Evolutionary conservation across 2,113 vertebrate species (phyloP).

Genomic region (Patagioenas fasciata): DNA sequence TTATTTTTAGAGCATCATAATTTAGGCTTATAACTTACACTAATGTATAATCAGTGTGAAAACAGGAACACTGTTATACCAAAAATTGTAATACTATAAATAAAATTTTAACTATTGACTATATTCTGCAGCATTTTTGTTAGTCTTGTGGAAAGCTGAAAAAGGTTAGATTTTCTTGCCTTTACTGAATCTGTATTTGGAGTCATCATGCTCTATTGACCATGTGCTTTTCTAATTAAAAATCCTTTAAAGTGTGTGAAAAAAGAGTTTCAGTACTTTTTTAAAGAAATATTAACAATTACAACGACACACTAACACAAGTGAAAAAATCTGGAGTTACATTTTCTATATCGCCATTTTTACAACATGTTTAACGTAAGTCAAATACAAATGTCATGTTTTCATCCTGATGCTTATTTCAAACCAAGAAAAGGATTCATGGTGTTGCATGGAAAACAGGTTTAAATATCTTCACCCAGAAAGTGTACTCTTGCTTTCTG

Average conservation of each 20-base stretch:
- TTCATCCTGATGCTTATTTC: background rate
- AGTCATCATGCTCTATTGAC: conserved; percentile 19
- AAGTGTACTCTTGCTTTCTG: background rate
- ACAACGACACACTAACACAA: background rate
- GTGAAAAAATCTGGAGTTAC: background rate
- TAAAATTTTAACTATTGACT: conserved; percentile 63
- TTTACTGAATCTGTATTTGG: conserved; percentile 44
- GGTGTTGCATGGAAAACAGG: background rate
- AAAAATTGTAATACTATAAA: conserved; percentile 47
- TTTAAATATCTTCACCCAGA: background rate
- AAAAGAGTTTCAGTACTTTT: conserved; percentile 19
- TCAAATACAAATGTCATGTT: background rate
- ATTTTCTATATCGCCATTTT: background rate
- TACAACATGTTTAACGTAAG: background rate
- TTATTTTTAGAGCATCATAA: conserved; percentile 33
- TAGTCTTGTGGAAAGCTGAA: conserved; percentile 47
- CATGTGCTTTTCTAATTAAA: conserved; percentile 39
- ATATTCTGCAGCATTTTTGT: conserved; percentile 51
- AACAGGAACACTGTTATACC: conserved; percentile 36
- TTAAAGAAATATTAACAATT: background rate
- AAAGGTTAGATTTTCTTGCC: conserved; percentile 27
- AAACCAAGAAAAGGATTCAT: background rate
- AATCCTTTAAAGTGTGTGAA: conserved; percentile 22
- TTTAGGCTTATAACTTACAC: conserved; percentile 25
- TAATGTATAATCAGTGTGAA: conserved; percentile 18